These are phyloP conservation scores for Cercopithecus mona DNA, from an alignment of 2,113 vertebrate genomes.

Conservation along the genomic window DNA sequence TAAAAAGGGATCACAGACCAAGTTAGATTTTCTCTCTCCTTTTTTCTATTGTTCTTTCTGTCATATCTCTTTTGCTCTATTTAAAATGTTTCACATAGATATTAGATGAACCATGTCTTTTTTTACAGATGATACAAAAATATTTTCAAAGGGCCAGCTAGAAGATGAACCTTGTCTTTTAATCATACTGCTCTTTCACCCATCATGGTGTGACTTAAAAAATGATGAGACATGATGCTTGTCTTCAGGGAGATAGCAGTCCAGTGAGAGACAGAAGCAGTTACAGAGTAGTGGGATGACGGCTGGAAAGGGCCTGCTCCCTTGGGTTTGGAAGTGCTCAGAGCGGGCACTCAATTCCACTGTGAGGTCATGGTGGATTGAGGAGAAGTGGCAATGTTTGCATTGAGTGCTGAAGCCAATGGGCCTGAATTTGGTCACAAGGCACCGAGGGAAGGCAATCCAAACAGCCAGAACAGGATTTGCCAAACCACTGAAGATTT, in stretches of 20 bases:
- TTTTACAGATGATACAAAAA: too few relatives aligned
- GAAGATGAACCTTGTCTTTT: background rate
- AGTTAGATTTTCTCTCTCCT: background rate
- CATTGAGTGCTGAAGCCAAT: background rate
- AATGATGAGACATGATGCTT: background rate
- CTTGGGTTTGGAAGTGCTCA: background rate
- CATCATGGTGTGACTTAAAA: background rate
- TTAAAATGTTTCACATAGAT: background rate
- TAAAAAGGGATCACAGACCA: background rate
- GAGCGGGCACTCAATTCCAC: background rate
- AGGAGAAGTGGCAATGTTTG: background rate
- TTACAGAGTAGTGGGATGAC: too few relatives aligned
- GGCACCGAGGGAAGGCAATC: background rate
- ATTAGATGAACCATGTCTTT: background rate
- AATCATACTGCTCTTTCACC: background rate
- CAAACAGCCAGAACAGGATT: background rate
- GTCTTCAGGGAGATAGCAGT: background rate
- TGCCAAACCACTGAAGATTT: background rate
- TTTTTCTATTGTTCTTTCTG: background rate
- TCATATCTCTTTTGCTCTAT: background rate
- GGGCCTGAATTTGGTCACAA: background rate
- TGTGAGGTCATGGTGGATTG: background rate
- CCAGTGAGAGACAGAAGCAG: background rate
- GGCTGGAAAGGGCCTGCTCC: fast-evolving
- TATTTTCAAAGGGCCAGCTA: too few relatives aligned